Evolutionary conservation across 1,140 invertebrate species (phyloP).

Genomic region (Sitobion miscanthi): DNA sequence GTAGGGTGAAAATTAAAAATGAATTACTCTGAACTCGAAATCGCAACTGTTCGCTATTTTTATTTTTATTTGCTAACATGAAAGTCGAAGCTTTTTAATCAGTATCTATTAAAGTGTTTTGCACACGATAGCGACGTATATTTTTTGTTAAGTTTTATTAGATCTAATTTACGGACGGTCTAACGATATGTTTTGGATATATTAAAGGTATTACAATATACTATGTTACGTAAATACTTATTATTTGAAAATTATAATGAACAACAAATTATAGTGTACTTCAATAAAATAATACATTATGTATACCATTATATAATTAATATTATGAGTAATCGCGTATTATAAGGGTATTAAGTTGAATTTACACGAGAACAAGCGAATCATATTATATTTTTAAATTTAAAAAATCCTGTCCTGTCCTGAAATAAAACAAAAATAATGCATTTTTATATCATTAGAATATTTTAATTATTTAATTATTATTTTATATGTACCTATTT

Average conservation of each 20-base stretch:
- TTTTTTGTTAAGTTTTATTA: not conserved
- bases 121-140: not conserved
- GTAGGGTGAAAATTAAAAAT: not conserved
- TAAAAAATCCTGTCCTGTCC: too few relatives aligned
- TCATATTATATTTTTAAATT: not conserved
- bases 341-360: not conserved
- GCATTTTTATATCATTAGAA: too few relatives aligned
- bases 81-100: not conserved
- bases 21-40: not conserved
- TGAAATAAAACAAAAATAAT: too few relatives aligned
- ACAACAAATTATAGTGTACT: not conserved
- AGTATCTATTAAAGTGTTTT: not conserved
- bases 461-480: too few relatives aligned
- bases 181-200: not conserved
- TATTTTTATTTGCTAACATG: not conserved
- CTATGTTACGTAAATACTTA: not conserved
- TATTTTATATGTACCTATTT: too few relatives aligned
- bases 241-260: not conserved
- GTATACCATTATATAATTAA: not conserved
- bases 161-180: not conserved
- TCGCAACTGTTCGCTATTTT: not conserved
- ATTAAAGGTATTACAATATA: not conserved
- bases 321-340: too few relatives aligned
- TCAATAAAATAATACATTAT: not conserved
- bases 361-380: not conserved